Conservation (phyloP, 2,113 vertebrate genomes). For the Serilophus lunatus region DNA sequence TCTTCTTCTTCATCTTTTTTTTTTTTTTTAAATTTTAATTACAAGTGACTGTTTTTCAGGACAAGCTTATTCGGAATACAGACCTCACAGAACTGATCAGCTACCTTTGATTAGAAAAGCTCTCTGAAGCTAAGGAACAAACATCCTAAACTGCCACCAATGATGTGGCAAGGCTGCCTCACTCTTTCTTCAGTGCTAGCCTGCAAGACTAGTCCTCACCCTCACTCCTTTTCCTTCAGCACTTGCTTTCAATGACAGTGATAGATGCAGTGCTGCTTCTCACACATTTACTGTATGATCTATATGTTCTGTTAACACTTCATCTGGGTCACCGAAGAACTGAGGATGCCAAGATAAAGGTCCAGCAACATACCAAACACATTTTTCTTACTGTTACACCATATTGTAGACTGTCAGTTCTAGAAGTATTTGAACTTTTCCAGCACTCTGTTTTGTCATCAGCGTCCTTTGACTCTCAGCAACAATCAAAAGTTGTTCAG, state of each 20-base stretch:
- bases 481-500: background rate
- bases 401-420: background rate
- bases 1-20: no score
- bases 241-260: background rate
- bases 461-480: background rate
- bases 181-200: background rate
- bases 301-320: slow-evolving; percentile 26
- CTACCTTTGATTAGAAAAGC: background rate
- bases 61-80: no score
- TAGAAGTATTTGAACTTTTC: background rate
- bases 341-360: slow-evolving; percentile 21
- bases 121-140: background rate
- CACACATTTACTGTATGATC: background rate
- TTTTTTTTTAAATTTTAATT: no score
- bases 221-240: background rate
- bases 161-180: background rate
- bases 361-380: slow-evolving; percentile 1
- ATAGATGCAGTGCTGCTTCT: background rate
- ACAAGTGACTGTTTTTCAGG: no score
- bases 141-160: fast-evolving
- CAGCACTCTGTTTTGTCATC: background rate
- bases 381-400: slow-evolving; percentile 10
- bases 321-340: background rate
- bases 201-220: background rate
- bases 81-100: no score